These are phyloP conservation scores for Ariopsis seemanni DNA, from an alignment of 2,113 vertebrate species.

Conservation along the genomic window DNA sequence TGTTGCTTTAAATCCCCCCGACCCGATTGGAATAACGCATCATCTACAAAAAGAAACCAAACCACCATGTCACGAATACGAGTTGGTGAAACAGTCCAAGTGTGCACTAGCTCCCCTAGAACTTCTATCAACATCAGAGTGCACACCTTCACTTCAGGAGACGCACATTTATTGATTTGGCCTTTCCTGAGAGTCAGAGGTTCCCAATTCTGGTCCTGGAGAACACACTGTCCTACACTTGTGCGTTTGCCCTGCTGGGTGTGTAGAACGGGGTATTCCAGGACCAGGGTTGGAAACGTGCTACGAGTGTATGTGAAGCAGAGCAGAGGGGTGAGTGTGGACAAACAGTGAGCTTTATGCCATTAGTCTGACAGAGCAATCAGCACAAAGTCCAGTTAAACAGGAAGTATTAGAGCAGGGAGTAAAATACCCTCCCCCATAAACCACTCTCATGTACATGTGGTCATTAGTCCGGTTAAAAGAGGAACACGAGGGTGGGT, in stretches of 20 bases:
- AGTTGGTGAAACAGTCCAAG: not conserved
- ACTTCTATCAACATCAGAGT: not conserved
- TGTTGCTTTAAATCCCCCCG: not conserved
- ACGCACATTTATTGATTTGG: not conserved
- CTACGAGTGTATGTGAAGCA: not conserved
- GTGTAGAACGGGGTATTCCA: no score
- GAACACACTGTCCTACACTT: not conserved
- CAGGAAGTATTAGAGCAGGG: not conserved
- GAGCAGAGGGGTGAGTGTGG: not conserved
- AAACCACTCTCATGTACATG: not conserved
- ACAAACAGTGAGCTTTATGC: not conserved
- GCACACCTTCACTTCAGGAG: no score
- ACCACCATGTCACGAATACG: no score
- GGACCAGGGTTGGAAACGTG: not conserved
- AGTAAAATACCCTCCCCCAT: not conserved
- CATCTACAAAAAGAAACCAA: not conserved
- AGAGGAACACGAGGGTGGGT: not conserved
- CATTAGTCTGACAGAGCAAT: constrained; percentile 6
- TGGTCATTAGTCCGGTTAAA: constrained; percentile 33
- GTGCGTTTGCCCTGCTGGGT: not conserved
- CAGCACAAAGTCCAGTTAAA: constrained; percentile 48
- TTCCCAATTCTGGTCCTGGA: not conserved
- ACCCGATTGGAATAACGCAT: not conserved
- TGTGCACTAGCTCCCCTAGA: not conserved
- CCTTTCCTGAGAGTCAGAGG: not conserved